Conservation (phyloP, 2,113 vertebrate species). For the Solenodon paradoxus region DNA sequence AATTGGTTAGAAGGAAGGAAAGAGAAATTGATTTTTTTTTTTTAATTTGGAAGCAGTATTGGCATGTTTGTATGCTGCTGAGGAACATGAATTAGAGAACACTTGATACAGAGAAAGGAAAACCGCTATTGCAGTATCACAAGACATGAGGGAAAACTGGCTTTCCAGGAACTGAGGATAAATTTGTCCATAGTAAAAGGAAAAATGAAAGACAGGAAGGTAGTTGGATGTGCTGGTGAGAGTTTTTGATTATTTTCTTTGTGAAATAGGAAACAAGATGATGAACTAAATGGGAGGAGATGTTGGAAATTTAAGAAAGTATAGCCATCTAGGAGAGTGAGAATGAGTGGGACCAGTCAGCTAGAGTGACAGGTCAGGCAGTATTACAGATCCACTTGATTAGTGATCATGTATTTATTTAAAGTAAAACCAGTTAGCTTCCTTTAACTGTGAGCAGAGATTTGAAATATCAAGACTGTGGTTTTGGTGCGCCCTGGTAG, state of each 20-base stretch:
- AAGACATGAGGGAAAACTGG: not conserved
- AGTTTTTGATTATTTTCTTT: not conserved
- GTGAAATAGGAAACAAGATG: not conserved
- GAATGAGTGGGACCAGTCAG: not conserved
- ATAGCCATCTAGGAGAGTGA: not conserved
- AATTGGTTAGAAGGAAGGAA: not conserved
- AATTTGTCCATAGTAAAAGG: not conserved
- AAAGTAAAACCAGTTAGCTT: not conserved
- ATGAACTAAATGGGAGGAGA: not conserved
- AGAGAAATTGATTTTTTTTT: not conserved
- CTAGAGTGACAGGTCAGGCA: not conserved
- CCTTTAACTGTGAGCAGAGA: not conserved
- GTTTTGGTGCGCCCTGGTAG: too few species aligned
- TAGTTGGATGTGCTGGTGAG: not conserved
- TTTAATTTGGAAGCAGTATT: not conserved
- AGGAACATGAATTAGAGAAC: not conserved
- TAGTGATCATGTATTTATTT: not conserved
- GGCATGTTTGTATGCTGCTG: not conserved
- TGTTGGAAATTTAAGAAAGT: not conserved
- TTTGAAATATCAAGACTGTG: not conserved
- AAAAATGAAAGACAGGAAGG: not conserved
- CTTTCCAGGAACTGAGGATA: not conserved
- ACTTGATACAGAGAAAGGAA: not conserved
- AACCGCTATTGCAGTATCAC: not conserved
- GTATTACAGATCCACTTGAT: not conserved